These are phyloP conservation scores for Phataginus tetradactyla DNA, from an alignment of 2,797 vertebrate species.

Conservation along the genomic window DNA sequence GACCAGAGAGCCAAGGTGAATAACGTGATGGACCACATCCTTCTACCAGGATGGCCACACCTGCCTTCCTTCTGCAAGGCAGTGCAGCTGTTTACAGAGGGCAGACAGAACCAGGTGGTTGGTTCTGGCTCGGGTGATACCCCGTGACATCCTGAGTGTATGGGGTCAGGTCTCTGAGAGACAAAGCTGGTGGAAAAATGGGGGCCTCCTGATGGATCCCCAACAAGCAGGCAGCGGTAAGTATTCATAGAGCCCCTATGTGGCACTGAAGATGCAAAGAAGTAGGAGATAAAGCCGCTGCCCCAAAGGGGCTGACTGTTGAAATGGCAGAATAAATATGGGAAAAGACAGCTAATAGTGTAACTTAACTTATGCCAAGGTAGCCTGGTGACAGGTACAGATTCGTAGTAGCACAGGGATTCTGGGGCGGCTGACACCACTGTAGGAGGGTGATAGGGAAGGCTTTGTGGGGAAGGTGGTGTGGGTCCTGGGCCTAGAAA, in stretches of 20 bases:
- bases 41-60: background rate
- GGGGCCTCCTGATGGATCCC: background rate
- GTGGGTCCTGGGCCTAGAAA: background rate
- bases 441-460: background rate
- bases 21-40: background rate
- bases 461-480: background rate
- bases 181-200: background rate
- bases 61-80: background rate
- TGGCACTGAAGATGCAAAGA: background rate
- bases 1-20: background rate
- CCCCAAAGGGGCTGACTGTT: background rate
- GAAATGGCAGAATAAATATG: background rate
- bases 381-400: background rate
- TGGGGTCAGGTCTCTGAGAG: background rate
- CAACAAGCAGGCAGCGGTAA: background rate
- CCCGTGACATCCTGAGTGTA: background rate
- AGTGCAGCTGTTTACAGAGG: too few relatives aligned
- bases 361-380: accelerated
- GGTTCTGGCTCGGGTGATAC: background rate
- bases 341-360: background rate
- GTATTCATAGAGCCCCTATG: accelerated
- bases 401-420: background rate
- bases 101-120: background rate
- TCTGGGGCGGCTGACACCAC: accelerated
- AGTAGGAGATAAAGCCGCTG: background rate